phyloP scores from a whole-genome alignment of 2,888 invertebrate species.

The Cactoblastis cactorum region DNA sequence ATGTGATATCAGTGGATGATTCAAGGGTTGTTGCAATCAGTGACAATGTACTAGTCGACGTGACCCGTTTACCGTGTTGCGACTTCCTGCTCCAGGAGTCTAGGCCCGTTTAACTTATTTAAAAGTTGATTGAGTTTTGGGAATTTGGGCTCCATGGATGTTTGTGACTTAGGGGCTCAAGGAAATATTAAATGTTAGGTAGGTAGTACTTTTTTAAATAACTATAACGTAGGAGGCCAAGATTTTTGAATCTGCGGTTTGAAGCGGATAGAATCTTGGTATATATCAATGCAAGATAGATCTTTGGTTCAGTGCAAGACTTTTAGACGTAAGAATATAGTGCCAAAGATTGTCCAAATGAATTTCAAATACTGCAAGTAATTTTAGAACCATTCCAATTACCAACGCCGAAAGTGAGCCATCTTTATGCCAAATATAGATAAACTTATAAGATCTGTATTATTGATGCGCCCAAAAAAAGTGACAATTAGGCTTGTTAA shows the following conservation, averaged over 20 bases:
- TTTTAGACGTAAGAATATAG: slow-evolving; percentile 65
- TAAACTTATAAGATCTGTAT: slow-evolving; percentile 2
- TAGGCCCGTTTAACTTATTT: not conserved
- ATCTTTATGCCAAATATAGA: slow-evolving; percentile 67
- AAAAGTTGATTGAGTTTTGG: not conserved
- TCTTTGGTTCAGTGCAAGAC: slow-evolving; percentile 62
- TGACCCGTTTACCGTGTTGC: slow-evolving; percentile 48
- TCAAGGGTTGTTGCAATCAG: slow-evolving; percentile 46
- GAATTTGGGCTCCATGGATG: not conserved
- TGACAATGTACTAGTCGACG: slow-evolving; percentile 55
- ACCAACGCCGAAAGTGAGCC: slow-evolving; percentile 48
- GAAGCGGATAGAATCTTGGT: not conserved
- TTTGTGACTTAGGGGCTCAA: not conserved
- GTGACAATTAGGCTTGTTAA: slow-evolving; percentile 24
- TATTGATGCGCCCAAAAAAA: slow-evolving; percentile 5
- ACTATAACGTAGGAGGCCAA: not conserved
- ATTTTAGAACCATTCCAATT: slow-evolving; percentile 67
- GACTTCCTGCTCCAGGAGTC: slow-evolving; percentile 4
- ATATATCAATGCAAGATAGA: slow-evolving; percentile 42
- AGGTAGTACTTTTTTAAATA: not conserved
- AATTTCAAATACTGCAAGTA: slow-evolving; percentile 54
- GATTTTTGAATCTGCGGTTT: not conserved
- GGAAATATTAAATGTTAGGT: not conserved
- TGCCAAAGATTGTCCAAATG: slow-evolving; percentile 79
- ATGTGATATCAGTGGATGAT: slow-evolving; percentile 38